Base-by-base conservation (phyloP, 1,140 invertebrate species). In the Sesamia nonagrioides region DNA sequence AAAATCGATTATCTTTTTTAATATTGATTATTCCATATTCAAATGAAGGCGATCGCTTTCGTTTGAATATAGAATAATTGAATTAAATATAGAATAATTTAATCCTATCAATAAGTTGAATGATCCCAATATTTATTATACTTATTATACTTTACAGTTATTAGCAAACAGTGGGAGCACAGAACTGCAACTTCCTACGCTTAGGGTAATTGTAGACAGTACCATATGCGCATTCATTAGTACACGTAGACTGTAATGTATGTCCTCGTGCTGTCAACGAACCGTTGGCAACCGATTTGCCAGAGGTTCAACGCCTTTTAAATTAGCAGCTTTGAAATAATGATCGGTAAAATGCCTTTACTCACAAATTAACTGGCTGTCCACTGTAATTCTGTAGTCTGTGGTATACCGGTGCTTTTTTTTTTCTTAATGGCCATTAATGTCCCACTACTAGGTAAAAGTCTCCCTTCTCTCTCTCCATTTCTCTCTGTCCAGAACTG, bases 71-170 rank as follows among this genome's bases (percentile, higher is more conserved):
- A n/a, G n/a, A n/a, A n/a, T n/a, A n/a, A n/a, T n/a, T n/a, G n/a
- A n/a, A n/a, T n/a, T n/a, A n/a, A n/a, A n/a, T n/a, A n/a, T n/a
- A n/a, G n/a, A n/a, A n/a, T n/a, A n/a, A n/a, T n/a, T n/a, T n/a
- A n/a, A n/a, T 27, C 3, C 27, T 27, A 27, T 27, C 17, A 42
- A 21, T 42, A 40, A 33, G 35, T 37, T 61, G 33, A 61, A 40
- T 40, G 37, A 40, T 63, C n/a, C 35, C 37, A 66, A 18, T 63
- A 37, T 63, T 63, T 18, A 0, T 13, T 40, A 27, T 33, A 52
- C 50, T 27, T 27, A 56, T 56, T 6, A 63, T 11, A 63, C 6
- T 63, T 40, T 66, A 66, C 61, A 40, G 61, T 66, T 66, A 66
- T 66, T 66, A 42, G 61, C 61, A 1, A 21, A 17, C 5, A 40